A percentile compares a stretch with the other conserved stretches of the same genome.
phyloP scores from a whole-genome alignment of 2,888 invertebrate species.

The Drosophila paracracens region DNA sequence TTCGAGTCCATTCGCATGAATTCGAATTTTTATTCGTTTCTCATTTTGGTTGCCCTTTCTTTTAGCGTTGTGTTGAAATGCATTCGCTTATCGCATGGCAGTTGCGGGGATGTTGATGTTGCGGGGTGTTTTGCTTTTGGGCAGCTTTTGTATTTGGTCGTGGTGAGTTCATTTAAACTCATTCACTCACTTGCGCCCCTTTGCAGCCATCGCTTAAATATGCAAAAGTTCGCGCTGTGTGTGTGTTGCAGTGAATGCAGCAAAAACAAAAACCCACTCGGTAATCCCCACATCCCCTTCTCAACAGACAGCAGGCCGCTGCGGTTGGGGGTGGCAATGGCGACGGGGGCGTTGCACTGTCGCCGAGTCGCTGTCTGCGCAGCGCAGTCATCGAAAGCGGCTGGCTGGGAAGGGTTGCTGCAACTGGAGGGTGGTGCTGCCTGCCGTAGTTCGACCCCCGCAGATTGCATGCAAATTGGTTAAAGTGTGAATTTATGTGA shows the following conservation, averaged over 20 bases:
- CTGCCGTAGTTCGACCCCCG: constrained; percentile 64
- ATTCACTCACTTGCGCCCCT: constrained; percentile 73
- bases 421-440: constrained; percentile 6
- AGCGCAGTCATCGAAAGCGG: constrained; percentile 32
- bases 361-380: constrained; percentile 53
- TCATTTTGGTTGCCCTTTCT: constrained; percentile 40
- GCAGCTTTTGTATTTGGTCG: constrained; percentile 57
- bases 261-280: constrained; percentile 46
- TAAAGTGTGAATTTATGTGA: constrained; percentile 85
- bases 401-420: constrained; percentile 4
- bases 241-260: constrained; percentile 63
- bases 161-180: constrained; percentile 81
- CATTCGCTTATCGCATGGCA: constrained; percentile 49
- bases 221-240: constrained; percentile 70
- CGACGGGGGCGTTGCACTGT: constrained; percentile 68
- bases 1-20: constrained; percentile 33
- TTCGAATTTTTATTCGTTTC: constrained; percentile 60
- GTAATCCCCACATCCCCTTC: constrained; percentile 1
- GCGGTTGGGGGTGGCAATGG: constrained; percentile 34
- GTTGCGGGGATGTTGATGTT: background rate
- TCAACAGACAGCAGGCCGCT: background rate
- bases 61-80: constrained; percentile 65
- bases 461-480: constrained; percentile 83
- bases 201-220: constrained; percentile 71
- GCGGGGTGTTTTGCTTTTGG: constrained; percentile 23